Percentiles rank a stretch among this genome's conserved stretches.
These are phyloP conservation scores for Heterodera schachtii DNA, from an alignment of 1,140 invertebrate genomes.

Conservation along the genomic window DNA sequence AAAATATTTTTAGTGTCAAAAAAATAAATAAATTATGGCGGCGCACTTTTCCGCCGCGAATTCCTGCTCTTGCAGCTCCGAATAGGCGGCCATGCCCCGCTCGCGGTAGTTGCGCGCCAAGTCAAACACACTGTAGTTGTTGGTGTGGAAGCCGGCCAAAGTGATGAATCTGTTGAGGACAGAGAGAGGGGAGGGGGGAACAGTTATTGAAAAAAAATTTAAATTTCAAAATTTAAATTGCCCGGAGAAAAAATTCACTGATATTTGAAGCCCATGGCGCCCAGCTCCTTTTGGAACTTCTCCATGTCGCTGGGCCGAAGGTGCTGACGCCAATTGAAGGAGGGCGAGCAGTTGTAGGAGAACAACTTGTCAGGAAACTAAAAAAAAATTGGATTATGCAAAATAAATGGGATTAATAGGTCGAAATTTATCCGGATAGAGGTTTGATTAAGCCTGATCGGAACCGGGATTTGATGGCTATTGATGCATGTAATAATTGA, in stretches of 20 bases:
- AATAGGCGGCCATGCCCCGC: slow-evolving; percentile 66
- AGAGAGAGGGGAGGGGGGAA: not conserved
- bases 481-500: too few relatives aligned
- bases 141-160: slow-evolving; percentile 66
- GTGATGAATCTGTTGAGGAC: slow-evolving; percentile 66
- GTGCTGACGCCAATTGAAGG: slow-evolving; percentile 67
- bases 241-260: slow-evolving; percentile 44
- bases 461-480: too few relatives aligned
- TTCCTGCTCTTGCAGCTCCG: slow-evolving; percentile 66
- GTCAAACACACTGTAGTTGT: slow-evolving; percentile 66
- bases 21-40: too few relatives aligned
- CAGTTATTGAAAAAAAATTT: not conserved
- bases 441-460: too few relatives aligned
- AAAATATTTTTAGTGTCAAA: slow-evolving; percentile 1
- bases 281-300: slow-evolving; percentile 67
- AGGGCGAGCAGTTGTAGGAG: slow-evolving; percentile 67
- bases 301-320: slow-evolving; percentile 62
- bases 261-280: slow-evolving; percentile 67
- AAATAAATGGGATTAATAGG: too few relatives aligned
- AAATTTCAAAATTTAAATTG: not conserved
- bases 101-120: slow-evolving; percentile 64
- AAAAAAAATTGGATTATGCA: not conserved
- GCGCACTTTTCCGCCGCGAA: slow-evolving; percentile 64
- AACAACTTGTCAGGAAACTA: slow-evolving; percentile 66
- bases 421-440: slow-evolving; percentile 5